Percentiles rank a stretch among this genome's conserved stretches.
Evolutionary conservation across 2,797 vertebrate genomes (phyloP).

Genomic region (Philypnodon macrostomus): DNA sequence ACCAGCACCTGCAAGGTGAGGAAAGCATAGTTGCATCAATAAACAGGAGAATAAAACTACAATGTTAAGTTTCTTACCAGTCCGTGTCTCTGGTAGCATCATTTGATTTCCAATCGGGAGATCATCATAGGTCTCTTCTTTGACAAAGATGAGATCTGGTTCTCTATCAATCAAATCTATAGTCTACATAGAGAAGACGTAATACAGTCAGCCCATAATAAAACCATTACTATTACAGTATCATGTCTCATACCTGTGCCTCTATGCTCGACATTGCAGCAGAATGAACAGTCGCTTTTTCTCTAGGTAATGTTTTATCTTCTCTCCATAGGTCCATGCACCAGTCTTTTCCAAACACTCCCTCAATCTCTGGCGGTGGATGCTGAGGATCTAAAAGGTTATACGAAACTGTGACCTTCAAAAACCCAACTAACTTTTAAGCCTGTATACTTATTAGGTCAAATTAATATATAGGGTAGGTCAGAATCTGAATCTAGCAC

Average conservation of each 20-base stretch:
- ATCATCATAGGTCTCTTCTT: slow-evolving; percentile 76
- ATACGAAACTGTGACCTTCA: not conserved
- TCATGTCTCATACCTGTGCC: slow-evolving; percentile 47
- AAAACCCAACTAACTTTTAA: too few relatives aligned
- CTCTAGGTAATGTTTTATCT: slow-evolving; percentile 51
- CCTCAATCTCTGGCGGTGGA: slow-evolving; percentile 68
- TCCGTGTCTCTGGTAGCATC: slow-evolving; percentile 51
- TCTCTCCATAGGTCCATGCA: slow-evolving; percentile 79
- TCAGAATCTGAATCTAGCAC: not conserved
- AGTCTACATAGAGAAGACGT: slow-evolving; percentile 38
- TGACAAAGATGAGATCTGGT: slow-evolving; percentile 74
- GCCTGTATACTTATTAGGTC: not conserved
- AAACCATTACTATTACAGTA: not conserved
- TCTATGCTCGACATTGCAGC: slow-evolving; percentile 56
- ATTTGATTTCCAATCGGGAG: slow-evolving; percentile 66
- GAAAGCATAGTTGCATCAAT: slow-evolving; percentile 22
- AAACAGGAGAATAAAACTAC: not conserved
- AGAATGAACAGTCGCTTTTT: slow-evolving; percentile 45
- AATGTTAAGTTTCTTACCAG: slow-evolving; percentile 37
- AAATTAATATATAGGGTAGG: not conserved
- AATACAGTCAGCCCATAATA: not conserved
- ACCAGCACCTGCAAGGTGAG: slow-evolving; percentile 52
- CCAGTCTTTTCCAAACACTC: slow-evolving; percentile 81
- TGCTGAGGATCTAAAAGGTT: slow-evolving; percentile 57
- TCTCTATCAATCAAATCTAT: slow-evolving; percentile 68